Base-by-base conservation (phyloP, 2,113 vertebrate genomes). In the Origma solitaria region DNA sequence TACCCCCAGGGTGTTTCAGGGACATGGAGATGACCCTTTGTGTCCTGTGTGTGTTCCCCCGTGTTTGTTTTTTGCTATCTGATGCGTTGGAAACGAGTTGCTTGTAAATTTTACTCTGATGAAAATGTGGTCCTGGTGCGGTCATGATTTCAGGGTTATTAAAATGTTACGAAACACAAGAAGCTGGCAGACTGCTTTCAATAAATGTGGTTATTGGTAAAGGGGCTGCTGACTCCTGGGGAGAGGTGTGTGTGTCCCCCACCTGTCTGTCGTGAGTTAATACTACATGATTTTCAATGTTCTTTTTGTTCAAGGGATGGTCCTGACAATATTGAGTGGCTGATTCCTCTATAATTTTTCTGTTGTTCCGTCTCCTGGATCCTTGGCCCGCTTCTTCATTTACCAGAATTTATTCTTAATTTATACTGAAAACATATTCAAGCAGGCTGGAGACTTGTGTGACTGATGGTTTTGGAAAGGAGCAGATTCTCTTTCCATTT, bases 101-200 rank as follows among this genome's bases (percentile, higher is more conserved):
- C 84, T 82, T 95, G 94, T 95, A 68, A 27, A 72, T 88, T 82
- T 82, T 45, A 25, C 90, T 66, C 85, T 20, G 78, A 80, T 87
- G 86, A 15, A 76, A 92, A 77, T 5, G 27, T 82, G 91, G 40
- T 92, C 49, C 77, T n/a, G 12, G 69, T 50, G 75, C 81, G 92
- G 93, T 70, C 51, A 21, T 33, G 82, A 42, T 72, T 90, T 88
- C 90, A 88, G 91, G 93, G 94, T 86, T 62, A 86, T 95, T 95
- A 86, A 95, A 96, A 68, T 69, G 86, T 70, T 84, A 7, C 13
- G 6, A 90, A 95, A 80, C 70, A 61, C 21, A 13, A 28, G 0
- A 3, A 72, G 44, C 57, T 81, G 90, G 61, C 51, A 82, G 53
- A 11, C 57, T 91, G 68, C 89, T 95, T 92, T 89, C 71, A 51